Evolutionary conservation across 2,113 vertebrate species (phyloP), one percentile per base, ranked within the genome.

Genomic region (Equus quagga): DNA sequence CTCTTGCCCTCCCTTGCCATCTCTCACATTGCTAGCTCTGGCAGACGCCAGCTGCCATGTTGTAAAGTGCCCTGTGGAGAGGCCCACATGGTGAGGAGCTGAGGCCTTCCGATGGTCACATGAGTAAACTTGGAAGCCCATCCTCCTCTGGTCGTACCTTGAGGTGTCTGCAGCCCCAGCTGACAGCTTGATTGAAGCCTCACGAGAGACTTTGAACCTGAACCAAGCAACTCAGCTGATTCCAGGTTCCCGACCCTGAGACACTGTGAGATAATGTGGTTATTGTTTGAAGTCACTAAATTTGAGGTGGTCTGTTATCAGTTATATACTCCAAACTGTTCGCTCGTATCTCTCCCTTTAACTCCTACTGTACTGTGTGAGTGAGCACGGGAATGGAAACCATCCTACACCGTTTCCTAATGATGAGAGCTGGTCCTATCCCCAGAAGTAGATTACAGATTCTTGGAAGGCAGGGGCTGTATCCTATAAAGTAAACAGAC

Each of bases 401-500:
- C 31, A 49, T 44, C 64, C 26, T 33, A 21, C 1, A 1, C 8
- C 18, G 1, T 60, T 84, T 80, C 67, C 46, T 72, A 70, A 89
- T 19, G 60, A 62, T n/a, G 18, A 51, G 73, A 28, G 21, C 41
- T 56, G 46, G 19, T 26, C 64, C 33, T 41, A 4, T 6, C 6
- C 41, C 46, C 46, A 85, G 73, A 81, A 86, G 64, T 62, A 96
- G 84, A 90, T 36, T 65, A 41, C 1, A 65, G 70, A 72, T 31
- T 82, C 64, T 80, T 76, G 62, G 49, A 92, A 79, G 84, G 60
- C 19, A 86, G 41, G 31, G 33, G 51, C 41, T 78, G 0, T 72
- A 76, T 72, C n/a, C 78, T 62, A 56, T 51, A 96, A 91, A 85
- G 54, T 78, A 79, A 92, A 56, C 1, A 80, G 81, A 75, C 11